phyloP scores from a whole-genome alignment of 2,113 vertebrate species.

The Agapornis roseicollis region DNA sequence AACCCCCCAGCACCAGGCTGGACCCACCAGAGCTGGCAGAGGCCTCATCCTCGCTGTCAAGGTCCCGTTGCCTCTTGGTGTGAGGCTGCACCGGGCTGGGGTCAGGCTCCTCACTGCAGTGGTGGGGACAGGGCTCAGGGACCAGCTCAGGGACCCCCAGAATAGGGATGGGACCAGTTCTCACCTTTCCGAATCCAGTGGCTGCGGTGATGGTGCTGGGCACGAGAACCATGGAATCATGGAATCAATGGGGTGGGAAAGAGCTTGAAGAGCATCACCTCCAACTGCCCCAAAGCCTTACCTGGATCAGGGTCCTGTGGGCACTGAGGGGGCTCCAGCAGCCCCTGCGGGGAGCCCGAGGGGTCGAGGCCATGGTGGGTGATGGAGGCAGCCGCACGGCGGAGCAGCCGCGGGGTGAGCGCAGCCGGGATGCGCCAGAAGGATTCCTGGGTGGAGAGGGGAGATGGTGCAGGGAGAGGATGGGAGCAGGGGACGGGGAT shows the following conservation, averaged over 20 bases:
- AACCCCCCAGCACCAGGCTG: background rate
- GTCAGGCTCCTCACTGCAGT: background rate
- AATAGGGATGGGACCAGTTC: accelerated
- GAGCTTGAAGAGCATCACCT: background rate
- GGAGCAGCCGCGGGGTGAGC: constrained; percentile 76
- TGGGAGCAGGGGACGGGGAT: background rate
- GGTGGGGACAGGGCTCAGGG: background rate
- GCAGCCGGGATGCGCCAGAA: constrained; percentile 93
- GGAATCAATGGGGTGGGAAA: background rate
- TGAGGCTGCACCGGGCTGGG: background rate
- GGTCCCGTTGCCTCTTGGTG: constrained; percentile 75
- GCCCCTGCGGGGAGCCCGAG: background rate
- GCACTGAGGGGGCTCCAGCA: background rate
- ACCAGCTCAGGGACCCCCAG: background rate
- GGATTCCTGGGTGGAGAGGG: constrained; percentile 76
- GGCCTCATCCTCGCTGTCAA: constrained; percentile 72
- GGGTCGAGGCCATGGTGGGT: background rate
- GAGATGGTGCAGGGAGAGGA: background rate
- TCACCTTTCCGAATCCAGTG: background rate
- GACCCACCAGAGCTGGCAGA: background rate
- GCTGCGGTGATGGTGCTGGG: background rate
- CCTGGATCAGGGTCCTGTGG: background rate
- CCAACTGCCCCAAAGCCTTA: background rate
- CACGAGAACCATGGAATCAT: background rate
- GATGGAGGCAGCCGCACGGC: constrained; percentile 75